Evolutionary conservation across 2,888 invertebrate genomes (phyloP), one percentile per base, ranked within the genome.

Genomic region (Nezara viridula): DNA sequence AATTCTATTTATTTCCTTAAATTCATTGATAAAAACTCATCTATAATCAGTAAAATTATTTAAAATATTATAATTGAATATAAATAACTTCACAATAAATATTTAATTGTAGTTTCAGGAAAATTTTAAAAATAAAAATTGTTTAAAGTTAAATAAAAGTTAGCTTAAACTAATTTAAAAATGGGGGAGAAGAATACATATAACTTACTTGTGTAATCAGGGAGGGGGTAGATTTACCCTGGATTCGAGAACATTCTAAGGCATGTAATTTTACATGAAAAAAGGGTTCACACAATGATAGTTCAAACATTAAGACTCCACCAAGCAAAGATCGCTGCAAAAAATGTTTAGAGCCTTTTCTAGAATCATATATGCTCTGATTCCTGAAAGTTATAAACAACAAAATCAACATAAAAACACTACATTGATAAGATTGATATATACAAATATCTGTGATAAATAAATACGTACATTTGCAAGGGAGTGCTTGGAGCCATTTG

Each of bases 281-380:
- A 93, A 96, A 96, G 73, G 96, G 96, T 91, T 96, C 95, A n/a
- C 93, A 93, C 91, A 96, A 93, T 89, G 94, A 94, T 60, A 96
- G 94, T 92, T 96, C 95, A 92, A 96, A 95, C 86, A 96, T 92
- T 81, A 96, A 93, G 91, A 96, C 94, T 21, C 96, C 96, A 24
- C 96, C 96, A 21, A 95, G 92, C 92, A 95, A 94, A 10, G 95
- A 95, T 92, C 95, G 95, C 92, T 95, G 95, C 85, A 96, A 93
- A 92, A 90, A 91, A 88, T 88, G 89, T 40, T 88, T 89, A 32
- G n/a, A 77, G 55, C 87, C 88, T 88, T 85, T 86, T 10, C 73
- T 89, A 14, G 52, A 81, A 85, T 86, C 86, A 10, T 66, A 88
- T 19, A 73, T 37, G 81, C 52, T 90, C 73, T 89, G 89, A 73